Percentiles rank a stretch among this genome's conserved stretches.
phyloP scores from a whole-genome alignment of 1,140 invertebrate species.

The Bombus fervidus region DNA sequence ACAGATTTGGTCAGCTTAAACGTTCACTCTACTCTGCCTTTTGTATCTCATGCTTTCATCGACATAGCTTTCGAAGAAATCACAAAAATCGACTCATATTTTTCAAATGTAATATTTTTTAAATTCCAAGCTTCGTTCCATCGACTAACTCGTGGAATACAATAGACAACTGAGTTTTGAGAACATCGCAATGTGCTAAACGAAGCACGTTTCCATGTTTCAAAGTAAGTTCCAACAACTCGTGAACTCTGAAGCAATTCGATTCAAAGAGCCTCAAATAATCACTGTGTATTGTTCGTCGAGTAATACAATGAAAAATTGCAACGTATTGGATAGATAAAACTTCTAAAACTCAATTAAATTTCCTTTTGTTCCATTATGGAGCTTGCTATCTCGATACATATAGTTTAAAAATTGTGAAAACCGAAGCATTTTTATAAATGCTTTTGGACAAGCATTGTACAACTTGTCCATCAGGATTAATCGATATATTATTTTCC shows the following conservation, averaged over 20 bases:
- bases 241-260: background rate
- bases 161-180: background rate
- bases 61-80: background rate
- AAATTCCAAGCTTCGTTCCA: background rate
- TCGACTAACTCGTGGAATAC: background rate
- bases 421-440: background rate
- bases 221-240: background rate
- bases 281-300: background rate
- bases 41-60: too few relatives aligned
- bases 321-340: too few relatives aligned
- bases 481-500: background rate
- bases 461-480: background rate
- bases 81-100: background rate
- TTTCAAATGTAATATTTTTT: background rate
- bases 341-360: background rate
- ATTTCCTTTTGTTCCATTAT: background rate
- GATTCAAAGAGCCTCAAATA: background rate
- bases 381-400: background rate
- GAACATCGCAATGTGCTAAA: background rate
- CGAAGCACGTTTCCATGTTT: constrained; percentile 5
- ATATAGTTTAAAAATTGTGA: background rate
- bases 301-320: background rate
- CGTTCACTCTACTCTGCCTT: background rate
- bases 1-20: constrained; percentile 60
- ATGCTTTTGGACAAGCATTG: background rate